These are phyloP conservation scores for Barypeithes pellucidus DNA, from an alignment of 2,888 invertebrate genomes.

Conservation along the genomic window DNA sequence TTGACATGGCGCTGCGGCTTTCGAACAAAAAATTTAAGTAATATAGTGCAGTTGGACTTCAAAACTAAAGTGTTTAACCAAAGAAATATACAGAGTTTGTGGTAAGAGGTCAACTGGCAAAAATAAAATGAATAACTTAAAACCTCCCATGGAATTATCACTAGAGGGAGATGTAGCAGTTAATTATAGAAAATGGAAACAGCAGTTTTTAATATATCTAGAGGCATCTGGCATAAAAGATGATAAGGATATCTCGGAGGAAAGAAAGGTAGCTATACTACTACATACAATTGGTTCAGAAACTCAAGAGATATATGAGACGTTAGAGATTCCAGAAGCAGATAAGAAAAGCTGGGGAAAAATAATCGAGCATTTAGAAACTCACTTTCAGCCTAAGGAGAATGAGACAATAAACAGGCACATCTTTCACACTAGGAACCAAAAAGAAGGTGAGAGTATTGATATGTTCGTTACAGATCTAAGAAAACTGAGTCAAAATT, in stretches of 20 bases:
- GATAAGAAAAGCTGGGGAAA: not conserved
- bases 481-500: slow-evolving; percentile 9
- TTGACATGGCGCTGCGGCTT: no score
- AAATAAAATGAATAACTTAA: not conserved
- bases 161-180: not conserved
- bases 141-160: not conserved
- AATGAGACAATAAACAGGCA: slow-evolving; percentile 21
- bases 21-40: no score
- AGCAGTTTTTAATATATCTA: slow-evolving; percentile 32
- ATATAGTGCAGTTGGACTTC: no score
- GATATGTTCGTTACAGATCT: slow-evolving; percentile 14
- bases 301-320: not conserved
- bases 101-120: no score
- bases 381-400: not conserved
- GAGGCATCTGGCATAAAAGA: slow-evolving; percentile 7
- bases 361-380: not conserved
- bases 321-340: not conserved
- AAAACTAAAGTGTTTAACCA: no score
- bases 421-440: slow-evolving; percentile 26
- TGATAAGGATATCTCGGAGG: not conserved
- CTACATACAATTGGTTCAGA: not conserved
- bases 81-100: no score
- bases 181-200: slow-evolving; percentile 23
- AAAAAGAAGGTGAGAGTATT: slow-evolving; percentile 28
- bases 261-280: slow-evolving; percentile 40